A percentile compares a stretch with the other conserved stretches of the same genome.
Evolutionary conservation across 2,888 invertebrate genomes (phyloP).

Genomic region (Andrena bucephala): DNA sequence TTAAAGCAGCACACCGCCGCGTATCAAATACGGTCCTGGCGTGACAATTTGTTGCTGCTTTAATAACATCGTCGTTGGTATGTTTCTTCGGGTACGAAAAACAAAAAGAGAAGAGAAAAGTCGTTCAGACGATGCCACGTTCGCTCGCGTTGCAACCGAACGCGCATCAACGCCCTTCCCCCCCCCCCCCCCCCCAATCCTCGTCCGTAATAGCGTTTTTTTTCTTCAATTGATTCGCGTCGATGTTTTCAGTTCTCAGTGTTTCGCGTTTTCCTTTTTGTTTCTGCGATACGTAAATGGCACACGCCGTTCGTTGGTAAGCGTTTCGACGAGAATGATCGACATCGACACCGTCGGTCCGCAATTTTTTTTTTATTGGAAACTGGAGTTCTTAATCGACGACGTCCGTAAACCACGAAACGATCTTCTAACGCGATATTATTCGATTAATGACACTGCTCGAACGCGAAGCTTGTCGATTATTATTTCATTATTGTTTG

Average conservation of each 20-base stretch:
- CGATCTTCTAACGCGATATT: neutral
- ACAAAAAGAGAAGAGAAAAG: neutral
- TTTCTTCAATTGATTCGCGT: conserved; percentile 34
- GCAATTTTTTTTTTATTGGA: conserved; percentile 16
- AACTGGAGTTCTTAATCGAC: neutral
- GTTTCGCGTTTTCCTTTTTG: neutral
- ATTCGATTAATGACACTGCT: neutral
- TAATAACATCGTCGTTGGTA: conserved; percentile 67
- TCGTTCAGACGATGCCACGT: conserved; percentile 37
- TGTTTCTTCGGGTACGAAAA: conserved; percentile 55
- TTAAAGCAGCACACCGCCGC: conserved; percentile 58
- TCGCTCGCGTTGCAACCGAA: conserved; percentile 38
- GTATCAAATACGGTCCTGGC: conserved; percentile 23
- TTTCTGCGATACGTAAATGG: neutral
- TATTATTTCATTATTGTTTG: neutral
- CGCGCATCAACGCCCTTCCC: conserved; percentile 12
- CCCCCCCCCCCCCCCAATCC: neutral
- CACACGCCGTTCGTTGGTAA: conserved; percentile 14
- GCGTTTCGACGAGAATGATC: conserved; percentile 7
- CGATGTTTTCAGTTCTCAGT: conserved; percentile 28
- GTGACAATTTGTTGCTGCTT: conserved; percentile 52
- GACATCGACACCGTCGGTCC: neutral
- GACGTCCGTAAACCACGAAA: neutral
- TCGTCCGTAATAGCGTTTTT: neutral
- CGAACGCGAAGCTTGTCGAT: conserved; percentile 10